Evolutionary conservation across 2,113 vertebrate species (phyloP).

Genomic region (Rattus rattus): DNA sequence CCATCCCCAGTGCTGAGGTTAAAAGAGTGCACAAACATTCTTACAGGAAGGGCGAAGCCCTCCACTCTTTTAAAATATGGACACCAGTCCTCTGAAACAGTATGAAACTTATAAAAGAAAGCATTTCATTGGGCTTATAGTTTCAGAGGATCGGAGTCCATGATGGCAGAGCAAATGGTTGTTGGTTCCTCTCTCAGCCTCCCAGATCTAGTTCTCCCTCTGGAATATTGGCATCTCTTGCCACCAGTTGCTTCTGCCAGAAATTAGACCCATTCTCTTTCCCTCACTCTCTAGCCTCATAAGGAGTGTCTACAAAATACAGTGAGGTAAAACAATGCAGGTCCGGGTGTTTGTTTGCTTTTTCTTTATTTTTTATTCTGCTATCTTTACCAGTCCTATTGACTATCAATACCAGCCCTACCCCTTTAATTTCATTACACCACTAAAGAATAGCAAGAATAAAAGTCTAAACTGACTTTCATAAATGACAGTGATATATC

Average conservation of each 20-base stretch:
- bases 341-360: background rate
- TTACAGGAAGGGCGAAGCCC: background rate
- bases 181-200: background rate
- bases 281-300: background rate
- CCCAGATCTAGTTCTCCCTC: background rate
- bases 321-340: background rate
- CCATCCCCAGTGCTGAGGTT: background rate
- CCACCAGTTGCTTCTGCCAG: background rate
- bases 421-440: no score
- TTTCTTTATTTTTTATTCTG: background rate
- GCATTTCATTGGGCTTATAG: background rate
- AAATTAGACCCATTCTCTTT: constrained; percentile 10
- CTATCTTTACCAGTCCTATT: no score
- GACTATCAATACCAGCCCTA: no score
- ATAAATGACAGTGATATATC: no score
- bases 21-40: background rate
- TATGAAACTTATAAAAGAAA: background rate
- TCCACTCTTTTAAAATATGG: background rate
- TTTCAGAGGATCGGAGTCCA: background rate
- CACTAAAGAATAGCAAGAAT: no score
- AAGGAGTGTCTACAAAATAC: background rate
- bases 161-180: constrained; percentile 1
- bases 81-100: background rate
- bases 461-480: no score
- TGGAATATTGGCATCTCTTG: background rate